Conservation (phyloP, 2,888 invertebrate species). For the Pollenia angustigena region DNA sequence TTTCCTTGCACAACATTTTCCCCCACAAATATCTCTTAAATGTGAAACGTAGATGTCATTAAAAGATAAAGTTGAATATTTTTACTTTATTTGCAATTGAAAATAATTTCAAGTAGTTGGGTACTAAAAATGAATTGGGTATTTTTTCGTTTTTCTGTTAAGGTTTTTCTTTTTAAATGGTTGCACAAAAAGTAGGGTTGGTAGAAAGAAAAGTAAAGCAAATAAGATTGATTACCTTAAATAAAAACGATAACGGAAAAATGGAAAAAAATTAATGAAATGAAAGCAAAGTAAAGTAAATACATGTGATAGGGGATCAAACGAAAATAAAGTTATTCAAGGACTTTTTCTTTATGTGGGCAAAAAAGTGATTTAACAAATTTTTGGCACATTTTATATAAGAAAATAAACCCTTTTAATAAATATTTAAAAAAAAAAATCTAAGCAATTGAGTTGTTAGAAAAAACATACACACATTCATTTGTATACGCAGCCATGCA, state of each 20-base stretch:
- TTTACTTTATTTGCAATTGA: constrained; percentile 53
- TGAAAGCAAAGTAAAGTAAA: constrained; percentile 12
- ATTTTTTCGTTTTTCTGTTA: background rate
- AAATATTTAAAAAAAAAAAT: no score
- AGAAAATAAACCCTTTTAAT: no score
- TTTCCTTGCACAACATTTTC: background rate
- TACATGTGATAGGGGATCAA: constrained; percentile 32
- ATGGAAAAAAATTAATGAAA: constrained; percentile 48
- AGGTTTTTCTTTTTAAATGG: background rate
- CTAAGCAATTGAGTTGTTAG: no score
- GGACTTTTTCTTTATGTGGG: background rate
- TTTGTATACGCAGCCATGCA: no score
- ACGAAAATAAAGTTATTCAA: background rate
- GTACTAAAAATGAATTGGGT: constrained; percentile 21
- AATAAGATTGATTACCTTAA: constrained; percentile 62
- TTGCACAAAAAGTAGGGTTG: constrained; percentile 14
- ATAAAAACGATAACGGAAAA: constrained; percentile 15
- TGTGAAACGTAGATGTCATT: constrained; percentile 56
- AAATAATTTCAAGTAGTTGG: constrained; percentile 56
- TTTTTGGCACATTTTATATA: no score
- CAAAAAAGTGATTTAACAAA: no score
- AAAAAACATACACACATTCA: no score
- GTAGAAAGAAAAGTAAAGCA: constrained; percentile 3
- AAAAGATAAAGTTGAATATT: constrained; percentile 61
- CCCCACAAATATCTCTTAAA: background rate